Conservation (phyloP, 2,113 vertebrate species). For the Empidonax traillii region DNA sequence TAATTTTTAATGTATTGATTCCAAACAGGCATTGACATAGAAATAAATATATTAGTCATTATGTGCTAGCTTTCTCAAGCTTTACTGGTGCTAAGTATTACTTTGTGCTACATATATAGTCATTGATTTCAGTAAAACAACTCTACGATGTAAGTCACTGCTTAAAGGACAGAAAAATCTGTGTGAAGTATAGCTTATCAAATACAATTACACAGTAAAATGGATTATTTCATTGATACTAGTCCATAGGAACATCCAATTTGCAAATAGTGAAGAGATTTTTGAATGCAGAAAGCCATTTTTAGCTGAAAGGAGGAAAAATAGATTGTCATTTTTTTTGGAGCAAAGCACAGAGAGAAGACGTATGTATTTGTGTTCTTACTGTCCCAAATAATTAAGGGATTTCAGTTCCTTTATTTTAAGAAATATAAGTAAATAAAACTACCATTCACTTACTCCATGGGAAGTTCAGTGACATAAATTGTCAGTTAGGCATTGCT, state of each 20-base stretch:
- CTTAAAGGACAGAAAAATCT: constrained; percentile 18
- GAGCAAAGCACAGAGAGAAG: neutral
- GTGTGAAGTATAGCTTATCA: constrained; percentile 2
- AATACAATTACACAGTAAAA: constrained; percentile 46
- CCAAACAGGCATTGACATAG: neutral
- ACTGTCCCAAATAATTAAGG: neutral
- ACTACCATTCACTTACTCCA: neutral
- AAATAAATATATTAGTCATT: constrained; percentile 32
- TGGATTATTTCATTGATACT: constrained; percentile 34
- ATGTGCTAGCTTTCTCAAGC: neutral
- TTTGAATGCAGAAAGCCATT: neutral
- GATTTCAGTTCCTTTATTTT: neutral
- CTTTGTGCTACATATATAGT: neutral
- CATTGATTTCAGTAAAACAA: constrained; percentile 5
- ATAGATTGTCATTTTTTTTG: neutral
- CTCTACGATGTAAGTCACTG: neutral
- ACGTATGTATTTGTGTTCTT: neutral
- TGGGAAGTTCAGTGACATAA: neutral
- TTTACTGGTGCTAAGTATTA: neutral
- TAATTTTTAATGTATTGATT: constrained; percentile 38
- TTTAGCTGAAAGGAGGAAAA: neutral
- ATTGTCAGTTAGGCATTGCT: neutral
- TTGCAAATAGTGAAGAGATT: constrained; percentile 13
- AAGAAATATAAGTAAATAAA: neutral
- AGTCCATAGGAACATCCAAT: neutral